Evolutionary conservation across 1,140 invertebrate genomes (phyloP).

Genomic region (Apis mellifera): Amel_HAv3.1 CM009931.2:367001-367500

Average conservation of each 20-base stretch:
- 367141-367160: neutral
- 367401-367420: constrained; percentile 36
- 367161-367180: neutral
- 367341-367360: constrained; percentile 15
- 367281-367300: constrained; percentile 25
- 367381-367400: constrained; percentile 14
- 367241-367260: constrained; percentile 61
- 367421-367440: neutral
- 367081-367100: neutral
- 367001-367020: too few species aligned
- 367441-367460: neutral
- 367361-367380: constrained; percentile 49
- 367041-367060: neutral
- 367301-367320: constrained; percentile 24
- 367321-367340: constrained; percentile 53
- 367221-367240: constrained; percentile 52
- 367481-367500: constrained; percentile 33
- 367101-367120: neutral
- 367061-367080: neutral
- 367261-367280: constrained; percentile 49
- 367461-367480: neutral
- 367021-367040: too few species aligned
- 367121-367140: too few species aligned
- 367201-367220: constrained; percentile 12
- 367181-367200: constrained; percentile 36